Evolutionary conservation across 1,140 invertebrate species (phyloP).

Genomic region (Catajapyx aquilonaris): DNA sequence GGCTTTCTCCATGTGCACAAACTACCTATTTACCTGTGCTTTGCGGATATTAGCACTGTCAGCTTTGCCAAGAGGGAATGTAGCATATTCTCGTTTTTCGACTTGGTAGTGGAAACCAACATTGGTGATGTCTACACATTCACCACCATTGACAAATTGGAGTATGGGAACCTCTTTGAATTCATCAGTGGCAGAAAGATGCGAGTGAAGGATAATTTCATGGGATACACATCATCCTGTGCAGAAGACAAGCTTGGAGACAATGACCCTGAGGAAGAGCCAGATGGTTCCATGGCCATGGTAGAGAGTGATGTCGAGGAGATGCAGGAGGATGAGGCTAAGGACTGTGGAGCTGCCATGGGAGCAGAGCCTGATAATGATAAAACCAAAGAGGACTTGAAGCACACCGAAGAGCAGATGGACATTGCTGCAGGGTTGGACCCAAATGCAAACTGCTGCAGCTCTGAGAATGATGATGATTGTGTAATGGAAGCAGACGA

Average conservation of each 20-base stretch:
- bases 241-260: constrained; percentile 68
- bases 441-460: constrained; percentile 35
- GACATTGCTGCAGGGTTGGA: constrained; percentile 62
- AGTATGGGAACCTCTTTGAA: constrained; percentile 90
- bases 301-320: constrained; percentile 91
- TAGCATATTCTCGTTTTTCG: constrained; percentile 85
- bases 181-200: constrained; percentile 87
- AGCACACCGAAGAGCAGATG: constrained; percentile 43
- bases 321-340: constrained; percentile 42
- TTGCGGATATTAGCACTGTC: constrained; percentile 88
- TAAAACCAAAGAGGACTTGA: constrained; percentile 65
- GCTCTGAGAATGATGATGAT: constrained; percentile 24
- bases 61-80: constrained; percentile 94
- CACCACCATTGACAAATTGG: constrained; percentile 96
- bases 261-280: constrained; percentile 80
- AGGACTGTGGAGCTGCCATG: constrained; percentile 22
- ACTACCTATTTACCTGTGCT: constrained; percentile 90
- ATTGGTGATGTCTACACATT: constrained; percentile 80
- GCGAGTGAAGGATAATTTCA: constrained; percentile 86
- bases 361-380: constrained; percentile 36
- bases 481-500: constrained; percentile 25
- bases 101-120: constrained; percentile 92
- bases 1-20: constrained; percentile 99
- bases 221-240: constrained; percentile 37
- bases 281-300: constrained; percentile 87